These are phyloP conservation scores for Chelonia mydas DNA, from an alignment of 2,797 vertebrate genomes.

Conservation along the genomic window DNA sequence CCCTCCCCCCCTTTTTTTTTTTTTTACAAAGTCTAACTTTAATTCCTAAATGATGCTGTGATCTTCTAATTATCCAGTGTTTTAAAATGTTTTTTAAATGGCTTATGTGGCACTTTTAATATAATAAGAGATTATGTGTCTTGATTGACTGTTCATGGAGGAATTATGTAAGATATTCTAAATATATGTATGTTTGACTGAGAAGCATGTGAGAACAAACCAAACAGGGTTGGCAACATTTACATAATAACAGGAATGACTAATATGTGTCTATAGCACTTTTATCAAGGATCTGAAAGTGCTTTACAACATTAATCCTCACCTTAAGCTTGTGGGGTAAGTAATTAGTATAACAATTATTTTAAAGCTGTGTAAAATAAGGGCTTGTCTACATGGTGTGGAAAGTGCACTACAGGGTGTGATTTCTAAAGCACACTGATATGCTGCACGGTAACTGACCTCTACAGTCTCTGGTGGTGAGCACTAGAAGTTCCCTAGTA, in stretches of 20 bases:
- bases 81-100: not conserved
- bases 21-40: not conserved
- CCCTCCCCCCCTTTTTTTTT: not conserved
- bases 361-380: not conserved
- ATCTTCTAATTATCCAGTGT: not conserved
- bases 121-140: not conserved
- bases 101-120: not conserved
- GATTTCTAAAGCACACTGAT: not conserved
- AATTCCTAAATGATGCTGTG: not conserved
- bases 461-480: not conserved
- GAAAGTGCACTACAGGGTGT: not conserved
- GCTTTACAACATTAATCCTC: not conserved
- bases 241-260: not conserved
- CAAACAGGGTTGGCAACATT: not conserved
- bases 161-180: not conserved
- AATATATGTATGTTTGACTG: not conserved
- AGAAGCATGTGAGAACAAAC: not conserved
- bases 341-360: not conserved
- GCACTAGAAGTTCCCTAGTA: not conserved
- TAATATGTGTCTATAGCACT: not conserved
- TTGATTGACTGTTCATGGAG: not conserved
- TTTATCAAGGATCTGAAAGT: not conserved
- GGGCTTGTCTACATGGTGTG: not conserved
- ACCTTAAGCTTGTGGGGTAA: not conserved
- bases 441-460: not conserved